Conservation (phyloP, 2,797 vertebrate species). For the Rhinophrynus dorsalis region DNA sequence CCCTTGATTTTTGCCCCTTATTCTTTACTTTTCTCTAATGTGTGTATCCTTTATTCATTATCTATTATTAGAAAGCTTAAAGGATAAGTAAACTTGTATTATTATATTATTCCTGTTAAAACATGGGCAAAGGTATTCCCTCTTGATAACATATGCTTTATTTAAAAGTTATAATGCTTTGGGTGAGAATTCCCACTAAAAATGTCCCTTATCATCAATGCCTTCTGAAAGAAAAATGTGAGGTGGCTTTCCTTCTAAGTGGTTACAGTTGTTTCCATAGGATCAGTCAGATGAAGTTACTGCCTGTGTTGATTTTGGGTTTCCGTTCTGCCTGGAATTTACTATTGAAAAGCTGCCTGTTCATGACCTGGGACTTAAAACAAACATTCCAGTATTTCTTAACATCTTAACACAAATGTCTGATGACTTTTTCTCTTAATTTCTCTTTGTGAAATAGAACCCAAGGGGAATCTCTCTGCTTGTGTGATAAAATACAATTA, state of each 20-base stretch:
- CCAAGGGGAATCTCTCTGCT: constrained; percentile 57
- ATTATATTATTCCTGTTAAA: no score
- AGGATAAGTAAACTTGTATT: no score
- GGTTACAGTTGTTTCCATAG: constrained; percentile 92
- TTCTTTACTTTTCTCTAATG: no score
- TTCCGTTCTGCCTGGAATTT: constrained; percentile 69
- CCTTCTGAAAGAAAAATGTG: constrained; percentile 81
- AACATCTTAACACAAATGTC: constrained; percentile 76
- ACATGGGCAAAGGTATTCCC: no score
- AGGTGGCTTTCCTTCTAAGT: constrained; percentile 82
- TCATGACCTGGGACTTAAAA: constrained; percentile 76
- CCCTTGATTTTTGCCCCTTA: no score
- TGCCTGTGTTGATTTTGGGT: constrained; percentile 86
- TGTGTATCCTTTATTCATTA: no score
- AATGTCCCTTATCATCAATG: constrained; percentile 69
- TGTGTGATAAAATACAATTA: constrained; percentile 48
- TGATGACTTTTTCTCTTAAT: constrained; percentile 77
- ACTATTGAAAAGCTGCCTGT: constrained; percentile 73
- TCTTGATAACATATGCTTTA: no score
- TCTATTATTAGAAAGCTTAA: no score
- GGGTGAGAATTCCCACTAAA: no score
- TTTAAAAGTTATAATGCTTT: no score
- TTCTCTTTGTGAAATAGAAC: constrained; percentile 69
- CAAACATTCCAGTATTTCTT: constrained; percentile 83
- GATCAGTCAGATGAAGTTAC: constrained; percentile 85